phyloP scores from a whole-genome alignment of 2,113 vertebrate species.

The Plecturocebus donacophilus region DNA sequence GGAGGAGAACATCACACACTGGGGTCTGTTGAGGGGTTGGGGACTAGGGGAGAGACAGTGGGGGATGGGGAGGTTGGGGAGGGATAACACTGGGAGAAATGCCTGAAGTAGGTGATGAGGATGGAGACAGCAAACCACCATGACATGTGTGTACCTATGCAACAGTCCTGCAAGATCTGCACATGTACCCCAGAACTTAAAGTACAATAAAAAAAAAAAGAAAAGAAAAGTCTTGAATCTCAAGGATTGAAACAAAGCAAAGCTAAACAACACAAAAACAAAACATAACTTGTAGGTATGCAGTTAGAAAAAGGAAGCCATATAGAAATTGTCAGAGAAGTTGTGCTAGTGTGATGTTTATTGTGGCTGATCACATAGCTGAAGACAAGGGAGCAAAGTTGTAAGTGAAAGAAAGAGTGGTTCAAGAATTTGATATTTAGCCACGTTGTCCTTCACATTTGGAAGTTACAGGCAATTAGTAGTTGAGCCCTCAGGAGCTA shows the following conservation, averaged over 20 bases:
- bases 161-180: too few species aligned
- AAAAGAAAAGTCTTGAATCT: neutral
- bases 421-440: neutral
- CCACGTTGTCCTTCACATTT: neutral
- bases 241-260: neutral
- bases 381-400: neutral
- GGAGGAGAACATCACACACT: too few species aligned
- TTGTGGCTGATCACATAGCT: neutral
- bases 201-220: neutral
- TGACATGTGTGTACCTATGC: too few species aligned
- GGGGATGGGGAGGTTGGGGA: too few species aligned
- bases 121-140: too few species aligned
- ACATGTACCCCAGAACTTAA: too few species aligned
- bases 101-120: too few species aligned
- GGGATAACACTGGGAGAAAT: too few species aligned
- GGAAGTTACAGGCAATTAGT: neutral
- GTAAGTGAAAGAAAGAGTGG: neutral
- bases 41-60: too few species aligned
- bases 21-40: too few species aligned
- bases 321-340: neutral
- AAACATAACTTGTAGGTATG: neutral
- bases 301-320: neutral
- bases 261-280: neutral
- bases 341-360: neutral
- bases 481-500: neutral